Percentiles rank a stretch among this genome's conserved stretches.
phyloP scores from a whole-genome alignment of 2,888 invertebrate genomes.

The Drosophila anceps region DNA sequence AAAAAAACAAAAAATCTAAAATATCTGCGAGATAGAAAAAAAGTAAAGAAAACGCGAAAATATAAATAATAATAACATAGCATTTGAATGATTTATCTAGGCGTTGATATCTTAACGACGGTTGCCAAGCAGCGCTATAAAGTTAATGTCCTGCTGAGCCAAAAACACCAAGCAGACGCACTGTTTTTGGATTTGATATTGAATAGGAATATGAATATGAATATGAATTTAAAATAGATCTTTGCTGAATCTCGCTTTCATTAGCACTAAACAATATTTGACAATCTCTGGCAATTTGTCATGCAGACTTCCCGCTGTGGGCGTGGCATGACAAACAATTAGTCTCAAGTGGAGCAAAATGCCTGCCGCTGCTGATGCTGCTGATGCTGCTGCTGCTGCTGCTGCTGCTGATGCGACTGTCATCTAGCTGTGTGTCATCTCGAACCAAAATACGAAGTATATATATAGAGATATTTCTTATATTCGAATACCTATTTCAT shows the following conservation, averaged over 20 bases:
- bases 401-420: conserved; percentile 5
- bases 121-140: conserved; percentile 24
- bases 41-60: conserved; percentile 19
- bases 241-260: conserved; percentile 4
- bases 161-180: not conserved
- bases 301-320: conserved; percentile 12
- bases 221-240: not conserved
- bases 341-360: conserved; percentile 58
- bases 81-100: conserved; percentile 64
- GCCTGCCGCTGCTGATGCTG: conserved; percentile 9
- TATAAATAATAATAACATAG: conserved; percentile 18
- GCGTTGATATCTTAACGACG: conserved; percentile 56
- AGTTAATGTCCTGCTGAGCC: conserved; percentile 20
- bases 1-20: no score
- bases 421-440: conserved; percentile 46
- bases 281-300: conserved; percentile 21
- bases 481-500: conserved; percentile 17
- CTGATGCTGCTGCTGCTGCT: conserved; percentile 7
- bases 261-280: not conserved
- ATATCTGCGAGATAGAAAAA: not conserved
- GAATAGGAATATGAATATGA: not conserved
- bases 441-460: conserved; percentile 30
- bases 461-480: conserved; percentile 16
- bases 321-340: conserved; percentile 58
- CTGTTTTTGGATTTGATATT: not conserved